Conservation (phyloP, 2,888 invertebrate species). For the Caenorhabditis uteleia region DNA sequence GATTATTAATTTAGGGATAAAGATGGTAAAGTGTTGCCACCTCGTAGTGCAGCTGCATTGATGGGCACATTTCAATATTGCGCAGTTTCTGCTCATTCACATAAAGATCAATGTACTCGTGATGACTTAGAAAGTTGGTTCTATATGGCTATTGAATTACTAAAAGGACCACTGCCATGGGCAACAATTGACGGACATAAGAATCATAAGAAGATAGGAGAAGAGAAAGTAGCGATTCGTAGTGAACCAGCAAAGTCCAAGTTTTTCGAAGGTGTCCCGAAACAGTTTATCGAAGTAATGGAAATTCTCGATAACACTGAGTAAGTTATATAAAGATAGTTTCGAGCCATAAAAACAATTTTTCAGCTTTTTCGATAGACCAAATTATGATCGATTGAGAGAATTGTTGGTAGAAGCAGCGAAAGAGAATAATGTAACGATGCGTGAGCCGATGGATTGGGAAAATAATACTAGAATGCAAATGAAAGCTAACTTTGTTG, state of each 20-base stretch:
- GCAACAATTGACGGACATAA: constrained; percentile 46
- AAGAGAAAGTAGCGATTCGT: constrained; percentile 35
- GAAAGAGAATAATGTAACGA: constrained; percentile 34
- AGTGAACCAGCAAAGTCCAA: constrained; percentile 21
- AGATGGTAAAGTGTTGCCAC: constrained; percentile 53
- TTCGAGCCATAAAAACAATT: background rate
- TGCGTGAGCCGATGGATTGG: constrained; percentile 58
- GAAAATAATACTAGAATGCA: constrained; percentile 40
- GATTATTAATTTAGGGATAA: constrained; percentile 42
- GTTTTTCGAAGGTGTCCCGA: constrained; percentile 53
- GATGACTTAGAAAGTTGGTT: constrained; percentile 65
- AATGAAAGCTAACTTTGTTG: constrained; percentile 49
- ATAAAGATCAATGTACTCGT: constrained; percentile 58
- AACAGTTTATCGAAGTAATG: constrained; percentile 53
- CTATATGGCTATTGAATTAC: constrained; percentile 60
- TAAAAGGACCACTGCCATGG: constrained; percentile 59
- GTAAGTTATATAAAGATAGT: constrained; percentile 11
- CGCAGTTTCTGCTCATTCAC: constrained; percentile 53
- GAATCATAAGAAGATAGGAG: constrained; percentile 48
- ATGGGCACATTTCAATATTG: constrained; percentile 63
- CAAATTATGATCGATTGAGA: constrained; percentile 47
- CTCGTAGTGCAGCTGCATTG: constrained; percentile 54
- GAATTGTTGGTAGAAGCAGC: constrained; percentile 43
- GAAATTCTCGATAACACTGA: constrained; percentile 45
- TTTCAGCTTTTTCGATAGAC: constrained; percentile 53